phyloP scores from a whole-genome alignment of 2,888 invertebrate species.

The Pandemis heparana region DNA sequence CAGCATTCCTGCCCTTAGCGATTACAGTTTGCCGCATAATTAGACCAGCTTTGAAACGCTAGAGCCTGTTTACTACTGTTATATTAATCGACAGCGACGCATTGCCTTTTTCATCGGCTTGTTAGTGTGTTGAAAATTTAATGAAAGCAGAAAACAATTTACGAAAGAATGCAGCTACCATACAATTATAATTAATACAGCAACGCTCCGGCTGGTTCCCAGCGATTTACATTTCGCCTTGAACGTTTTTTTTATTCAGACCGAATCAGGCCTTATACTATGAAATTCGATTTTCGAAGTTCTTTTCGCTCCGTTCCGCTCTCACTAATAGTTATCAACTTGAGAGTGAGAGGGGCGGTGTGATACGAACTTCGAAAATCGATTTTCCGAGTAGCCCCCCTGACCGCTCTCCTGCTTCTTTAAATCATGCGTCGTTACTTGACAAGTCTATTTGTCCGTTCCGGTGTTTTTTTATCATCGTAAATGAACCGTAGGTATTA shows the following conservation, averaged over 20 bases:
- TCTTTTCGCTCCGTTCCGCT: too few relatives aligned
- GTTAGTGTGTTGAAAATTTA: constrained; percentile 1
- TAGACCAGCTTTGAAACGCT: constrained; percentile 54
- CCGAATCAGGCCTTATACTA: too few relatives aligned
- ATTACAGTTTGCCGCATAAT: constrained; percentile 62
- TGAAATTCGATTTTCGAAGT: too few relatives aligned
- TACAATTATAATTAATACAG: constrained; percentile 22
- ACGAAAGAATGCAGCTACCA: constrained; percentile 22
- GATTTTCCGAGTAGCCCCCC: too few relatives aligned
- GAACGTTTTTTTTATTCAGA: constrained; percentile 35
- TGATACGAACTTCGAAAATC: too few relatives aligned
- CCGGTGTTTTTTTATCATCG: constrained; percentile 34
- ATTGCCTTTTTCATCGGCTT: constrained; percentile 23
- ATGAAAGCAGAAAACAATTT: constrained; percentile 12
- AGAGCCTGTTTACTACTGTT: constrained; percentile 42
- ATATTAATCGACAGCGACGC: constrained; percentile 36
- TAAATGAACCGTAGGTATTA: constrained; percentile 42
- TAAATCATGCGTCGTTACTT: constrained; percentile 44
- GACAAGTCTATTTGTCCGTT: constrained; percentile 44
- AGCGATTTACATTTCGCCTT: constrained; percentile 42
- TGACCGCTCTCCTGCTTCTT: constrained; percentile 42
- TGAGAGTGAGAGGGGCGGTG: too few relatives aligned
- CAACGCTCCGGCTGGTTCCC: constrained; percentile 21
- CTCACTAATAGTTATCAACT: too few relatives aligned
- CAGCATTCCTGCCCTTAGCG: constrained; percentile 71